Conservation (phyloP, 2,113 vertebrate genomes). For the Crotalus helleri region DNA sequence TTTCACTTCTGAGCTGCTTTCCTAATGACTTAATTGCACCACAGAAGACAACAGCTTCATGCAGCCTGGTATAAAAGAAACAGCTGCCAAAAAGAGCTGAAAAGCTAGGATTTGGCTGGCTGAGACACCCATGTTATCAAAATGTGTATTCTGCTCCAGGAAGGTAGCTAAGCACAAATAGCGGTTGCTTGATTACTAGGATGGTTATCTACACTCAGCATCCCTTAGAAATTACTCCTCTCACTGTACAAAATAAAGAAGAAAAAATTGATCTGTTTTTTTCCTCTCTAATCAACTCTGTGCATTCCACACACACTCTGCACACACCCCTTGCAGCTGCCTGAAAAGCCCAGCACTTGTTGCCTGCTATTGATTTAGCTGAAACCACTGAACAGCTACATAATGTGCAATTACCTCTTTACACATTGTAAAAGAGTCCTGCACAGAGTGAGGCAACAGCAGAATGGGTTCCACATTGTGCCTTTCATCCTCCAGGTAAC, state of each 20-base stretch:
- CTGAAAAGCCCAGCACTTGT: neutral
- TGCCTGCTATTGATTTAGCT: slow-evolving; percentile 12
- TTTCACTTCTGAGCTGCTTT: slow-evolving; percentile 23
- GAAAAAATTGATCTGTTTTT: neutral
- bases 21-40: slow-evolving; percentile 55
- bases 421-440: slow-evolving; percentile 8
- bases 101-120: slow-evolving; percentile 4
- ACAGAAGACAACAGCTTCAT: slow-evolving; percentile 40
- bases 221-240: neutral
- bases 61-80: slow-evolving; percentile 31
- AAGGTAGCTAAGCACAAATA: slow-evolving; percentile 12
- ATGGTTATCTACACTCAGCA: neutral
- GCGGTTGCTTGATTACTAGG: slow-evolving; percentile 1
- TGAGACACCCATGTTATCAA: slow-evolving; percentile 34
- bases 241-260: neutral
- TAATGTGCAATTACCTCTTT: slow-evolving; percentile 1
- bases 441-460: neutral
- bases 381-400: slow-evolving; percentile 3
- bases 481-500: slow-evolving; percentile 26
- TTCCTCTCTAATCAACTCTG: slow-evolving; percentile 27
- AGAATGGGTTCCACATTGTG: neutral
- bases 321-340: neutral
- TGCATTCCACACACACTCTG: neutral
- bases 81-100: slow-evolving; percentile 20
- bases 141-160: slow-evolving; percentile 13